Base-by-base conservation (phyloP, 2,888 invertebrate genomes). In the Thereva nobilitata region DNA sequence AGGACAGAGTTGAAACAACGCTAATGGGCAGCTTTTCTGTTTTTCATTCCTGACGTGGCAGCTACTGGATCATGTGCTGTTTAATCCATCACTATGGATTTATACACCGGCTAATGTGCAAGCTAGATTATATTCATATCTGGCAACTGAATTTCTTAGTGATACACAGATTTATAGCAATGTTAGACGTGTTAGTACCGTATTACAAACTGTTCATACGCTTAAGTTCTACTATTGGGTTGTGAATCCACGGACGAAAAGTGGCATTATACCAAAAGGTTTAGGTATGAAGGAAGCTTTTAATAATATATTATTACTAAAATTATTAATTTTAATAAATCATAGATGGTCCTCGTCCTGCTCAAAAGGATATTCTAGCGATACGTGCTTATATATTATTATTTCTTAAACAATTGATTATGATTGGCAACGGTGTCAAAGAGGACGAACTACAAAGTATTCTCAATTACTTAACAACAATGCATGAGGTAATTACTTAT, bases 221-320 rank as follows among this genome's bases (percentile, higher is more conserved):
- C 86, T 99, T 71, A 99, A 99, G 84, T 97, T 95, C 82, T 99
- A 98, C 83, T 99, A 99, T 81, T 99, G 98, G 98, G 94, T 99
- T 53, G 91, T 93, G 68, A 96, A 96, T 85, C 98, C 99, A 1
- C 86, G 93, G 72, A 88, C 93, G 71, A 95, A 96, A 82, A 97
- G 96, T 82, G 96, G 96, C 64, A 95, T 97, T 76, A 89, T 90
- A 67, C 96, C 97, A 34, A 97, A 97, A 83, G 97, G 96, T 75
- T 83, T 95, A 73, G 96, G 97, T 96, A 80, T 85, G 88, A 82
- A 40, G 41, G 0, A 54, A 7, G 7, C 6, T 37, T 38, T 45
- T 4, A 4, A 47, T 4, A 47, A 3, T 10, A n/a, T 47, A 47
- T 47, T 7, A 42, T 54, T 54, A 37, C 38, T 4, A 4, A 10